Evolutionary conservation across 2,888 invertebrate species (phyloP).

Genomic region (Philonicus albiceps): DNA sequence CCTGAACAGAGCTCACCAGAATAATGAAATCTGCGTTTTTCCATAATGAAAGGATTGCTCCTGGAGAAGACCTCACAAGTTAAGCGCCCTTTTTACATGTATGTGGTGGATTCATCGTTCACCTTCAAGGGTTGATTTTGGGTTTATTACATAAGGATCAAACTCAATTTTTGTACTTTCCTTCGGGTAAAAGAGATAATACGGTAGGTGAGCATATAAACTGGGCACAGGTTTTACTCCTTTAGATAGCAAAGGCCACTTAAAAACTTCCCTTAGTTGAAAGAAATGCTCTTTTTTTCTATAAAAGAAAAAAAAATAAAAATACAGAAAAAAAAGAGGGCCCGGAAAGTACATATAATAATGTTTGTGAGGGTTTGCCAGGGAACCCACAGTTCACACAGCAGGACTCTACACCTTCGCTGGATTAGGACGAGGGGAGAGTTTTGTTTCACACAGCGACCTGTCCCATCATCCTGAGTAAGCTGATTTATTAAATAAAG

Average conservation of each 20-base stretch:
- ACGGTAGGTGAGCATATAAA: background rate
- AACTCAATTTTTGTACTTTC: background rate
- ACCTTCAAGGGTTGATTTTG: background rate
- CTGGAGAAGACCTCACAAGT: background rate
- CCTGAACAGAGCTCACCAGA: background rate
- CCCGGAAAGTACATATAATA: too few species aligned
- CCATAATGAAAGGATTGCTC: background rate
- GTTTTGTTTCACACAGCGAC: background rate
- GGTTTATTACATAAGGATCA: background rate
- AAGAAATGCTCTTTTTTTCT: background rate
- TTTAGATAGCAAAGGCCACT: background rate
- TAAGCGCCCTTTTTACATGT: background rate
- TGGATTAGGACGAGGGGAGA: background rate
- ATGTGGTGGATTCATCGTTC: background rate
- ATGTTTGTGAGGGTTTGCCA: background rate
- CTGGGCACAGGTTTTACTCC: background rate
- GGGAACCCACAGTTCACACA: background rate
- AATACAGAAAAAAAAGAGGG: too few species aligned
- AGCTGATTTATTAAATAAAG: background rate
- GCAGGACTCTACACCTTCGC: background rate
- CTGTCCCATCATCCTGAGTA: background rate
- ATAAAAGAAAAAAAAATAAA: background rate
- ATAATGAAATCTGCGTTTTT: background rate
- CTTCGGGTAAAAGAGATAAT: background rate
- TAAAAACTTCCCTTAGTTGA: background rate